Evolutionary conservation across 2,888 invertebrate genomes (phyloP), one percentile per base, ranked within the genome.

Genomic region (Abrostola triplasia): DNA sequence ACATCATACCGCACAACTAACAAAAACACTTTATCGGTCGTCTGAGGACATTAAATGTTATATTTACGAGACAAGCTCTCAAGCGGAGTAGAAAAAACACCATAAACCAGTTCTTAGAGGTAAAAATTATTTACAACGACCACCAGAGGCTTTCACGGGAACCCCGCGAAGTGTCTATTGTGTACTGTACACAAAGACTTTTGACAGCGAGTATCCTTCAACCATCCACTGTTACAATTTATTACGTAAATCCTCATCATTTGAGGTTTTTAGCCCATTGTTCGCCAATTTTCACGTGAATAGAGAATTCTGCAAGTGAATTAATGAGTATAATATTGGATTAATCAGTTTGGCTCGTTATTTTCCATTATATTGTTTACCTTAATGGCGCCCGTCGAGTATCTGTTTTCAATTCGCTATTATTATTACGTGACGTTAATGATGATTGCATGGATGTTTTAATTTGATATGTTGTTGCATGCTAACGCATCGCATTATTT

Each of bases 91-190:
- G 78, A 79, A 76, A 74, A 77, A 76, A 68, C 24, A 37, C 36
- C 69, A 76, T 80, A 79, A 81, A 81, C 74, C 71, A 76, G 63
- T 60, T 61, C 78, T 78, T 60, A 59, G 53, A 60, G 64, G 73
- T 67, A 80, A 84, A 85, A 85, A 86, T 79, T 80, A 86, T 85
- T 86, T 81, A 77, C 76, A 82, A 77, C 79, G 70, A 72, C 75
- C 73, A 51, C 64, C 57, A 81, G 82, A 82, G 79, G 81, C 76
- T 85, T 86, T 81, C 80, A 78, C 72, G 64, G 73, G 83, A 86
- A 85, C 82, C 75, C 64, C 72, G 62, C 79, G 82, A 86, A 88
- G 85, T 84, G 80, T 85, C 86, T 82, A 88, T 89, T 91, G 88
- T 90, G 79, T 89, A 75, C 77, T 69, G 64, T 61, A 64, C 73